Base-by-base conservation (phyloP, 2,888 invertebrate species). In the Saturnia pavonia region DNA sequence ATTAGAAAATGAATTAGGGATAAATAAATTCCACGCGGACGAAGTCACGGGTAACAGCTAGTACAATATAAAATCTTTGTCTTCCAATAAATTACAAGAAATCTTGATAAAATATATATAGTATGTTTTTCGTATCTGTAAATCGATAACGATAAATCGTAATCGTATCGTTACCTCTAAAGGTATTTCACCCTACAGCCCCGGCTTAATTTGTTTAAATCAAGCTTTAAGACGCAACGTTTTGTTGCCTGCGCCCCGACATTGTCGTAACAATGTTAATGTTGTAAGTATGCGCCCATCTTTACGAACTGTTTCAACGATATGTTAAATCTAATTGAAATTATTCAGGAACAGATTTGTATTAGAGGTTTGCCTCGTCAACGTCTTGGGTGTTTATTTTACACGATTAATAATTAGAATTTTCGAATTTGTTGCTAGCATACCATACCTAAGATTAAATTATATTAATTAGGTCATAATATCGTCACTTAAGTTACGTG, bases 151-250 rank as follows among this genome's bases (percentile, higher is more conserved):
- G 25, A 45, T 48, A 67, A 42, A 12, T 70, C 70, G 66, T 66
- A 60, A 69, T 75, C 80, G 75, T 74, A 34, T 76, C 72, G 79
- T 74, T 14, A 0, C 8, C 11, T 69, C 42, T 74, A 77, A 81
- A 74, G 27, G 34, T 6, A 11, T 14, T 51, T 60, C 70, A 77
- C 77, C 71, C 73, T 74, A 74, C 76, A 75, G 81, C 79, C 80
- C 76, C 77, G 79, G 85, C 82, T 82, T 87, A 85, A 88, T 87
- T 86, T 86, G 86, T 85, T 85, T 87, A 85, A 86, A 88, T 87
- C 84, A 85, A 84, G 82, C 78, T 75, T 80, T 80, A 77, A 82
- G 84, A 81, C 80, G 80, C 81, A 80, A 81, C 85, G 86, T 83
- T 85, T 83, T 85, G 85, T 84, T 79, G 76, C 77, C 76, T 73